Evolutionary conservation across 2,888 invertebrate genomes (phyloP).

Genomic region (Trichopria drosophilae): DNA sequence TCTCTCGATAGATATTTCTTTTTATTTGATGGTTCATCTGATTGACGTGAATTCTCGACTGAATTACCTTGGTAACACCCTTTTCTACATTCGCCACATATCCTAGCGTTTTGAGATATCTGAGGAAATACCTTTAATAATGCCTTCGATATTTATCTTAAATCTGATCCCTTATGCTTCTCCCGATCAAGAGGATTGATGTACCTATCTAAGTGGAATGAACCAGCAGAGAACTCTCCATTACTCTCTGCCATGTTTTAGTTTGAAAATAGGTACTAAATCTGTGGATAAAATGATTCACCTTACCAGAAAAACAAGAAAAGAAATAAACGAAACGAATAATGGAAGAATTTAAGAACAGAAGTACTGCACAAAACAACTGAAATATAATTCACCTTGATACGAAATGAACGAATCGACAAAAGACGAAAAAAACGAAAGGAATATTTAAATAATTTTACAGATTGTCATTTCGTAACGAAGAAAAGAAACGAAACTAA

Average conservation of each 20-base stretch:
- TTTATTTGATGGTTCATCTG: too few species aligned
- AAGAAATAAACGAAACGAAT: neutral
- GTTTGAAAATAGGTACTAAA: neutral
- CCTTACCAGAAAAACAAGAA: neutral
- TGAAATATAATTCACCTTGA: neutral
- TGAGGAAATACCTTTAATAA: too few species aligned
- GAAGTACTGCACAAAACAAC: neutral
- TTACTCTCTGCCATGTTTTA: neutral
- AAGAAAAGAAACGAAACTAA: too few species aligned
- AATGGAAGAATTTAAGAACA: neutral
- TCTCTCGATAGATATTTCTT: neutral
- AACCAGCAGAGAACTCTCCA: neutral
- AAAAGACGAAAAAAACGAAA: neutral
- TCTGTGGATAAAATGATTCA: neutral
- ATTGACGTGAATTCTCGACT: neutral
- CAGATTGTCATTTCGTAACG: too few species aligned
- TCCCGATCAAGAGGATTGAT: neutral
- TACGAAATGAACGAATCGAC: neutral
- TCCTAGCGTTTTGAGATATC: too few species aligned
- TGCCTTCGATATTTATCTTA: too few species aligned
- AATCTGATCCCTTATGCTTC: slow-evolving; percentile 1
- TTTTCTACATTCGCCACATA: too few species aligned
- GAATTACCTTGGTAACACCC: neutral
- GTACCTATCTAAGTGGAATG: neutral
- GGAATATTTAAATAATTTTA: too few species aligned